These are phyloP conservation scores for Craseonycteris thonglongyai DNA, from an alignment of 2,113 vertebrate genomes.

Conservation along the genomic window DNA sequence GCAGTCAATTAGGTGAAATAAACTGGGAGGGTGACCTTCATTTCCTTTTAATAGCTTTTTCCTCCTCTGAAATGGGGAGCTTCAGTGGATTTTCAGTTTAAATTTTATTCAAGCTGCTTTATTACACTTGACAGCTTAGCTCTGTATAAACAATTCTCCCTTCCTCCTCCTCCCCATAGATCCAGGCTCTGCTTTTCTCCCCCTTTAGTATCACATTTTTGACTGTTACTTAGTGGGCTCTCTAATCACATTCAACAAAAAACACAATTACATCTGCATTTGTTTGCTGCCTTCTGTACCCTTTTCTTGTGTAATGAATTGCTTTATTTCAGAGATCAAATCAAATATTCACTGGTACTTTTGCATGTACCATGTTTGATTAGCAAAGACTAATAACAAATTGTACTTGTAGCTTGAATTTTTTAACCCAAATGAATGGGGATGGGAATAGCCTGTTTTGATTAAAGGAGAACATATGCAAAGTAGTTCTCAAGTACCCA, in stretches of 20 bases:
- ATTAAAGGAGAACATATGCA: slow-evolving; percentile 70
- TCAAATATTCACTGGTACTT: slow-evolving; percentile 70
- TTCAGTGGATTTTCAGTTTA: slow-evolving; percentile 91
- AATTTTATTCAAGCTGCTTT: slow-evolving; percentile 89
- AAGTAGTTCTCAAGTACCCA: slow-evolving; percentile 56
- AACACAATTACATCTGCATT: slow-evolving; percentile 80
- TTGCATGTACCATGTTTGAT: slow-evolving; percentile 71
- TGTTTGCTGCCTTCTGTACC: slow-evolving; percentile 74
- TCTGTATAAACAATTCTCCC: slow-evolving; percentile 84
- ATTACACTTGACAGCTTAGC: slow-evolving; percentile 89
- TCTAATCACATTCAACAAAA: slow-evolving; percentile 79
- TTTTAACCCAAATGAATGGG: slow-evolving; percentile 53
- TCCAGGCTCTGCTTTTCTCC: slow-evolving; percentile 57
- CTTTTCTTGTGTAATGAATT: slow-evolving; percentile 77
- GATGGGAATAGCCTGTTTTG: slow-evolving; percentile 60
- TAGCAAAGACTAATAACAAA: slow-evolving; percentile 71
- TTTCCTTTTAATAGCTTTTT: slow-evolving; percentile 91
- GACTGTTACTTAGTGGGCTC: slow-evolving; percentile 80
- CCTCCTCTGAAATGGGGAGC: slow-evolving; percentile 88
- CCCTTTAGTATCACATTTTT: slow-evolving; percentile 74
- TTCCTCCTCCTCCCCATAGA: slow-evolving; percentile 57
- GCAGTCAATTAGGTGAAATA: slow-evolving; percentile 99
- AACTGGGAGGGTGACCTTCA: slow-evolving; percentile 97
- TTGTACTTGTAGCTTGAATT: slow-evolving; percentile 51
- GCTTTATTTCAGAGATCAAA: slow-evolving; percentile 76